phyloP scores from a whole-genome alignment of 1,140 invertebrate species.

The Dreissena rostriformis region DNA sequence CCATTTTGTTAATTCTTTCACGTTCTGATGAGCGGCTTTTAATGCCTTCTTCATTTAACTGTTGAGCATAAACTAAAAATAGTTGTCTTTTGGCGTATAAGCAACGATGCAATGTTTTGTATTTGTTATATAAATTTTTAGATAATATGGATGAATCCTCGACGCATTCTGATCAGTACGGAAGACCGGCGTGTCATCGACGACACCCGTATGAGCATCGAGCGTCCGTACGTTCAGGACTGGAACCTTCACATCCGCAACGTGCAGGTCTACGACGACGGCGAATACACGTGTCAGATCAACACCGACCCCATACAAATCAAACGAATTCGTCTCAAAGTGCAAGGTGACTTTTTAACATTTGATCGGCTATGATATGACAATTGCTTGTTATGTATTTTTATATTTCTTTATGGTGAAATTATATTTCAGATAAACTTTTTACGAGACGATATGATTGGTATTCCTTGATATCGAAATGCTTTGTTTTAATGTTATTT shows the following conservation, averaged over 20 bases:
- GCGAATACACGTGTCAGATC: constrained; percentile 60
- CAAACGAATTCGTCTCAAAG: constrained; percentile 59
- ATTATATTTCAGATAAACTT: too few relatives aligned
- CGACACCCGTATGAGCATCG: constrained; percentile 67
- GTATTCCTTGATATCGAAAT: too few relatives aligned
- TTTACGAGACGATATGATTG: too few relatives aligned
- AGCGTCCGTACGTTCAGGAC: constrained; percentile 62
- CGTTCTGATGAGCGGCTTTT: background rate
- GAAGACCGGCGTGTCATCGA: constrained; percentile 70
- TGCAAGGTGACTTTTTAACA: constrained; percentile 51
- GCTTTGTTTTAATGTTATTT: too few relatives aligned
- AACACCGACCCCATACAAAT: constrained; percentile 64
- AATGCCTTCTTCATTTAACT: background rate
- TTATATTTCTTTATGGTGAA: too few relatives aligned
- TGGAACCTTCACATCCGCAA: constrained; percentile 70
- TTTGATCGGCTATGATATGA: too few relatives aligned
- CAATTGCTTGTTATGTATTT: too few relatives aligned
- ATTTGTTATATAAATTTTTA: constrained; percentile 38
- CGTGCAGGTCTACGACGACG: constrained; percentile 47
- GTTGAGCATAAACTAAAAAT: background rate
- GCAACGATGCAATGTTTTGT: background rate
- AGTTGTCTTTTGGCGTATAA: background rate
- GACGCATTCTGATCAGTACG: constrained; percentile 67
- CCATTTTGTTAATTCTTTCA: background rate
- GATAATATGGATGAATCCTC: constrained; percentile 77